These are phyloP conservation scores for Arenicola marina DNA, from an alignment of 2,888 invertebrate species.

Conservation along the genomic window DNA sequence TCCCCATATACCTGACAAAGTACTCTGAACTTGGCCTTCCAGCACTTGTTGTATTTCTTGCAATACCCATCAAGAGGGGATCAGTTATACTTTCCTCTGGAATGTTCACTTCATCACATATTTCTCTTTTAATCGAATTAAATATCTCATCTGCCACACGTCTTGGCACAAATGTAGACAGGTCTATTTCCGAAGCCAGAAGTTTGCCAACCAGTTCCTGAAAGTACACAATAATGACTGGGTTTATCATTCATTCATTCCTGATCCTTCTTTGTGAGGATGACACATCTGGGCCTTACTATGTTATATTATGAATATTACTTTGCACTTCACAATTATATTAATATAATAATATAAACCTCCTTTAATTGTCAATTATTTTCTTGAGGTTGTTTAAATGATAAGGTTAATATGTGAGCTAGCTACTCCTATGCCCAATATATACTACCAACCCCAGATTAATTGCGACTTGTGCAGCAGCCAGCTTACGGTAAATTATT, in stretches of 20 bases:
- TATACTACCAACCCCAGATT: too few relatives aligned
- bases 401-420: too few relatives aligned
- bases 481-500: too few relatives aligned
- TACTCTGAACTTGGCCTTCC: slow-evolving; percentile 61
- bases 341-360: too few relatives aligned
- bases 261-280: neutral
- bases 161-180: slow-evolving; percentile 34
- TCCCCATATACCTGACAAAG: slow-evolving; percentile 48
- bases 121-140: slow-evolving; percentile 57
- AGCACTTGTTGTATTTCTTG: slow-evolving; percentile 53
- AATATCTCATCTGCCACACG: slow-evolving; percentile 57
- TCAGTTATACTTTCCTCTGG: slow-evolving; percentile 41
- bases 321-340: too few relatives aligned
- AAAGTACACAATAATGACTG: slow-evolving; percentile 4
- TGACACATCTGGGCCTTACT: too few relatives aligned
- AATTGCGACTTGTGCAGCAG: too few relatives aligned
- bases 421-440: too few relatives aligned
- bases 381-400: too few relatives aligned
- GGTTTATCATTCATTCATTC: neutral
- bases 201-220: slow-evolving; percentile 51
- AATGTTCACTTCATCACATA: slow-evolving; percentile 61
- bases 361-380: too few relatives aligned
- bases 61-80: slow-evolving; percentile 56
- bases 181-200: slow-evolving; percentile 42
- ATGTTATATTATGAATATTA: too few relatives aligned